Percentiles rank a stretch among this genome's conserved stretches.
These are phyloP conservation scores for Cylas formicarius DNA, from an alignment of 1,140 invertebrate genomes.

Conservation along the genomic window DNA sequence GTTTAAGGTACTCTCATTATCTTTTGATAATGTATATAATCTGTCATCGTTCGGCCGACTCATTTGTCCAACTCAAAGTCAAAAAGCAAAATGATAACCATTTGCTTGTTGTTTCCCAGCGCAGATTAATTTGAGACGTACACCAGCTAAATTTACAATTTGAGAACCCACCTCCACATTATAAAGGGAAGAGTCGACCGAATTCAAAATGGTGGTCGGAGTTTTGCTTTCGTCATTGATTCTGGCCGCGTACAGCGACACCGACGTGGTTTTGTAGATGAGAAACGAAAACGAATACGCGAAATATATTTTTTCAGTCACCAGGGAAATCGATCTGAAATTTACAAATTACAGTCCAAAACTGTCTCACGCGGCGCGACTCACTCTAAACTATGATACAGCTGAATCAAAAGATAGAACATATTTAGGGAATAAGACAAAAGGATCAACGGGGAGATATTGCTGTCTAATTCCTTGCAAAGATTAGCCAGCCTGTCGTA, in stretches of 20 bases:
- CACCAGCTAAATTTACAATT: neutral
- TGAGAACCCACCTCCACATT: constrained; percentile 47
- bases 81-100: no score
- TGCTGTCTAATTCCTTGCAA: constrained; percentile 49
- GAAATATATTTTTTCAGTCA: constrained; percentile 44
- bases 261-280: constrained; percentile 48
- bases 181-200: constrained; percentile 50
- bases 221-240: constrained; percentile 56
- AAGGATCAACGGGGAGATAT: constrained; percentile 52
- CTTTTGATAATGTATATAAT: no score
- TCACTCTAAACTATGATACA: constrained; percentile 65
- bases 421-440: constrained; percentile 63
- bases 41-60: no score
- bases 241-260: constrained; percentile 52
- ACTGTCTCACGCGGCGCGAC: constrained; percentile 13
- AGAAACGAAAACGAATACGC: constrained; percentile 55
- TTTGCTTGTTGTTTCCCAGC: no score
- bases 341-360: neutral
- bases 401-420: constrained; percentile 65
- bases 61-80: no score
- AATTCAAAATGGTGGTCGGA: constrained; percentile 48
- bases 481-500: constrained; percentile 52
- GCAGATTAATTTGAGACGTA: no score
- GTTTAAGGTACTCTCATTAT: no score
- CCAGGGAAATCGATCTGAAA: constrained; percentile 22